Percentiles rank a stretch among this genome's conserved stretches.
Conservation (phyloP, 2,113 vertebrate genomes). For the Trichomycterus rosablanca region DNA sequence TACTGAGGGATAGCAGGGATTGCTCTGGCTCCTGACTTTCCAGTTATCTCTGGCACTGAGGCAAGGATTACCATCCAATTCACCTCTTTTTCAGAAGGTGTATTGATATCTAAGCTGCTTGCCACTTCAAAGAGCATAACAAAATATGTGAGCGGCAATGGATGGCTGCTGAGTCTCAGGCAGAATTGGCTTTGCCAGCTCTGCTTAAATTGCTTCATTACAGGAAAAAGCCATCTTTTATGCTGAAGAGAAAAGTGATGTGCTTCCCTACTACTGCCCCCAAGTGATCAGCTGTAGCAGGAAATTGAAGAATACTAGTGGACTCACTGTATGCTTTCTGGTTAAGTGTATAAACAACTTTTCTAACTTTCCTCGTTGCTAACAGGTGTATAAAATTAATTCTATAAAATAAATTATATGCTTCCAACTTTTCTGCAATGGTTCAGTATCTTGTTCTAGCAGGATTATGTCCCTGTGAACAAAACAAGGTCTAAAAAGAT, state of each 20-base stretch:
- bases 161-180: slow-evolving; percentile 53
- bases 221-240: slow-evolving; percentile 61
- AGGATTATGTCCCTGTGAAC: too few species aligned
- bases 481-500: too few species aligned
- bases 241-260: slow-evolving; percentile 44
- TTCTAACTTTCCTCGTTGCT: too few species aligned
- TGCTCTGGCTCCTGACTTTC: slow-evolving; percentile 62
- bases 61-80: slow-evolving; percentile 68
- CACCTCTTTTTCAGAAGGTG: slow-evolving; percentile 62
- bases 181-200: slow-evolving; percentile 60
- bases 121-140: slow-evolving; percentile 65
- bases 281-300: slow-evolving; percentile 7
- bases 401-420: too few species aligned
- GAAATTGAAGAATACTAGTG: too few species aligned
- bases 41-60: slow-evolving; percentile 62
- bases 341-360: too few species aligned
- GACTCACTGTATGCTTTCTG: too few species aligned
- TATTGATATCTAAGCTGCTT: slow-evolving; percentile 62
- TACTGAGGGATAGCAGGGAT: slow-evolving; percentile 63
- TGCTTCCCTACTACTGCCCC: slow-evolving; percentile 28
- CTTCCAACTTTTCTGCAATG: too few species aligned
- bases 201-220: slow-evolving; percentile 57
- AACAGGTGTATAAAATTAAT: too few species aligned
- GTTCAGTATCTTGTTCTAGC: too few species aligned
- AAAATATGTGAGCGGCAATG: slow-evolving; percentile 43